These are phyloP conservation scores for Lasioglossum villosulum DNA, from an alignment of 2,888 invertebrate species.

Conservation along the genomic window DNA sequence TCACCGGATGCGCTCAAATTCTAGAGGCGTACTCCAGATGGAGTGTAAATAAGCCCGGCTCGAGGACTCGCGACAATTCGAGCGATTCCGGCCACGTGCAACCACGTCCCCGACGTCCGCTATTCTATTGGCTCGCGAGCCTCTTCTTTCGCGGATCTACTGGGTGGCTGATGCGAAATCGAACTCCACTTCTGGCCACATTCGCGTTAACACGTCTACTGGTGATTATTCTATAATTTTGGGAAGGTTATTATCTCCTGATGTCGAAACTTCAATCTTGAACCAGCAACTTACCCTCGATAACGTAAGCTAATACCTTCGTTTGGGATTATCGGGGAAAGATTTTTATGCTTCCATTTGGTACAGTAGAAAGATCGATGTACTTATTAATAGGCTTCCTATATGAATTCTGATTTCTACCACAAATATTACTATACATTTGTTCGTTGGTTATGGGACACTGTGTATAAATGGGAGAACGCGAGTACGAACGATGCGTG, in stretches of 20 bases:
- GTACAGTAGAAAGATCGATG: too few relatives aligned
- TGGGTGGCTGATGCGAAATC: not conserved
- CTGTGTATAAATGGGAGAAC: not conserved
- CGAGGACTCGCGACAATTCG: conserved; percentile 55
- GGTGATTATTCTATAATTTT: too few relatives aligned
- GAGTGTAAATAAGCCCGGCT: conserved; percentile 62
- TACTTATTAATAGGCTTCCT: too few relatives aligned
- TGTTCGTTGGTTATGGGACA: not conserved
- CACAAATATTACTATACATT: not conserved
- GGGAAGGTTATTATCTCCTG: too few relatives aligned
- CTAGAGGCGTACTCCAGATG: conserved; percentile 63
- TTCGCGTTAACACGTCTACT: too few relatives aligned
- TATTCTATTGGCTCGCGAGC: not conserved
- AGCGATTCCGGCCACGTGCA: conserved; percentile 65
- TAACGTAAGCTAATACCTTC: too few relatives aligned
- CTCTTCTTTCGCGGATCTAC: not conserved
- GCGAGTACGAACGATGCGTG: conserved; percentile 57
- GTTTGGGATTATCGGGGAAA: too few relatives aligned
- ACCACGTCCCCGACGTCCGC: not conserved
- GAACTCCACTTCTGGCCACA: not conserved
- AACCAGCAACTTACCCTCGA: too few relatives aligned
- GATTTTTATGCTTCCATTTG: too few relatives aligned
- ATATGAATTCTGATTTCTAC: not conserved
- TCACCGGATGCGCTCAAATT: conserved; percentile 66
- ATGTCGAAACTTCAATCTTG: too few relatives aligned